phyloP scores from a whole-genome alignment of 2,888 invertebrate species.

The Quadroppia sp. region DNA sequence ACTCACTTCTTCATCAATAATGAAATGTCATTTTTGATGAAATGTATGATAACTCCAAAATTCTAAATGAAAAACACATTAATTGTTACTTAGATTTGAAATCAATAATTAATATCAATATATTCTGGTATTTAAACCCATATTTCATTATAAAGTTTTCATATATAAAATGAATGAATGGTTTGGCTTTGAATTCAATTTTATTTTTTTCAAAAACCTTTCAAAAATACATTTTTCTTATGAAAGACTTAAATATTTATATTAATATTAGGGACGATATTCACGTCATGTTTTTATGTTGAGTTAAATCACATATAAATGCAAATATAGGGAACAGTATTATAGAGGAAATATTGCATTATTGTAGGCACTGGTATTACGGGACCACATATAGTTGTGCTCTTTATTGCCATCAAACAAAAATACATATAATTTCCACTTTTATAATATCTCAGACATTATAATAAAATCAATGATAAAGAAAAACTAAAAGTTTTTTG shows the following conservation, averaged over 20 bases:
- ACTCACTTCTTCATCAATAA: background rate
- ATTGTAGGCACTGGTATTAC: background rate
- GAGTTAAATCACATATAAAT: conserved; percentile 28
- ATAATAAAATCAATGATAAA: background rate
- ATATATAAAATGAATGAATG: too few species aligned
- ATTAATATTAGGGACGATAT: conserved; percentile 22
- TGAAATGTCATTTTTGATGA: background rate
- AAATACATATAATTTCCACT: conserved; percentile 29
- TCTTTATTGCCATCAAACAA: conserved; percentile 29
- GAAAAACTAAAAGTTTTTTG: background rate
- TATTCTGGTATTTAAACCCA: too few species aligned
- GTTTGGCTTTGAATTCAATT: background rate
- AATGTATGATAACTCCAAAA: too few species aligned
- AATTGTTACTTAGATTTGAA: too few species aligned
- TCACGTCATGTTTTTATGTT: conserved; percentile 27
- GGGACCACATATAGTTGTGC: conserved; percentile 24
- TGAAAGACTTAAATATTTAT: background rate
- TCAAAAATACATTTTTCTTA: background rate
- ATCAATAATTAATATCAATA: too few species aligned
- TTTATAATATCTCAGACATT: conserved; percentile 19
- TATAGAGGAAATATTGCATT: conserved; percentile 20
- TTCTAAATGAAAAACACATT: too few species aligned
- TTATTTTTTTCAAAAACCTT: background rate
- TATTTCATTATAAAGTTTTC: too few species aligned
- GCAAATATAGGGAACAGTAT: conserved; percentile 17